phyloP scores from a whole-genome alignment of 2,797 vertebrate genomes.

The Rhinichthys osculus region DNA sequence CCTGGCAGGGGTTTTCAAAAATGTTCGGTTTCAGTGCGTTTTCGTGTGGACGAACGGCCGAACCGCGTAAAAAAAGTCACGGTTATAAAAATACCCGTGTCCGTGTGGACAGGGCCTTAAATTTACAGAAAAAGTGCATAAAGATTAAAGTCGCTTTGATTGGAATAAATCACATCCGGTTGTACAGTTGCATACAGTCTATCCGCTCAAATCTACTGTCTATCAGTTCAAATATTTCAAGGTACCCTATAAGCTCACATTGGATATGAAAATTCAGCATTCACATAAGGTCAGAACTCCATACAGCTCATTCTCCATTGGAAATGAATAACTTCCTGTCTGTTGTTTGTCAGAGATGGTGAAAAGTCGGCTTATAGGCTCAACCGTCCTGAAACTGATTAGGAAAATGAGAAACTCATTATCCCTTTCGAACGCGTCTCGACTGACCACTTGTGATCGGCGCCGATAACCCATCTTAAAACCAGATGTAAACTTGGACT shows the following conservation, averaged over 20 bases:
- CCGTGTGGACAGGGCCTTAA: too few species aligned
- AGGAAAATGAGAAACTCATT: neutral
- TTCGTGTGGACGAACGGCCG: too few species aligned
- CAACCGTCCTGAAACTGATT: neutral
- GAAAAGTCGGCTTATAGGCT: neutral
- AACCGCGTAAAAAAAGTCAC: too few species aligned
- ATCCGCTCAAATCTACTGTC: neutral
- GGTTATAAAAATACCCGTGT: too few species aligned
- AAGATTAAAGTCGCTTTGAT: too few species aligned
- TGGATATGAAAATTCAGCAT: neutral
- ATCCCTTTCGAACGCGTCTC: neutral
- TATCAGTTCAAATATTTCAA: neutral
- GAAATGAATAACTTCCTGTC: neutral
- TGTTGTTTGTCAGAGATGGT: neutral
- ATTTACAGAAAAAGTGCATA: neutral
- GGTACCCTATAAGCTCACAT: neutral
- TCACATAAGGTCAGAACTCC: neutral
- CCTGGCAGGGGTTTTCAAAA: too few species aligned
- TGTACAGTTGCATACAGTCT: neutral
- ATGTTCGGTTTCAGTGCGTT: too few species aligned
- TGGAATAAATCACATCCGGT: neutral
- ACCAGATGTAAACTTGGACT: neutral
- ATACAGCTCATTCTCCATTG: neutral
- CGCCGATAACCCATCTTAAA: neutral
- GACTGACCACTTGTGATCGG: neutral